A percentile compares a stretch with the other conserved stretches of the same genome.
Evolutionary conservation across 1,140 invertebrate genomes (phyloP).

Genomic region (Formica selysi): DNA sequence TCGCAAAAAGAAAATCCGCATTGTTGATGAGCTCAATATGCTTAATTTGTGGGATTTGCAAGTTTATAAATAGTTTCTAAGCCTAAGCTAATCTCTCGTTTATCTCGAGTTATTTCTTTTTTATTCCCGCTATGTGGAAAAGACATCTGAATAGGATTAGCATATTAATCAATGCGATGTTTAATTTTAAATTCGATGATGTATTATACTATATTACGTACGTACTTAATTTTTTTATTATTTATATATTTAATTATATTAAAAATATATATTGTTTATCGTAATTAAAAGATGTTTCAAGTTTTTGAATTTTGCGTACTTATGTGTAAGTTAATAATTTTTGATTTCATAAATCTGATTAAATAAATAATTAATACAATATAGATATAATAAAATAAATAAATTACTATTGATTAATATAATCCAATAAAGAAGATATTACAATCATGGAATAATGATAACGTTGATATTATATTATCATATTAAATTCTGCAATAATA

Average conservation of each 20-base stretch:
- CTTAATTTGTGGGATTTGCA: conserved; percentile 21
- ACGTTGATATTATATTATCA: conserved; percentile 13
- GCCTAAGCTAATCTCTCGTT: background rate
- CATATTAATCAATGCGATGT: background rate
- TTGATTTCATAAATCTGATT: conserved; percentile 10
- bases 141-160: background rate
- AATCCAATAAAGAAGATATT: conserved; percentile 6
- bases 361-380: background rate
- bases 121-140: background rate
- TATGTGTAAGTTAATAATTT: background rate
- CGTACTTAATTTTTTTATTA: background rate
- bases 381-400: background rate
- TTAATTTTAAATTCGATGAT: background rate
- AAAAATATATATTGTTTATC: background rate
- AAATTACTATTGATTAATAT: background rate
- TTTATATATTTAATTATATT: background rate
- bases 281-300: background rate
- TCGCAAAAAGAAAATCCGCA: conserved; percentile 15
- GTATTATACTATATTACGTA: no score
- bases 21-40: conserved; percentile 30
- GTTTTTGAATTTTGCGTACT: background rate
- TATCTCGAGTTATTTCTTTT: background rate
- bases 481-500: conserved; percentile 12
- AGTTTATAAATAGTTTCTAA: conserved; percentile 26
- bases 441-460: background rate